Percentiles rank a stretch among this genome's conserved stretches.
These are phyloP conservation scores for Hetaerina titia DNA, from an alignment of 2,888 invertebrate species.

Conservation along the genomic window DNA sequence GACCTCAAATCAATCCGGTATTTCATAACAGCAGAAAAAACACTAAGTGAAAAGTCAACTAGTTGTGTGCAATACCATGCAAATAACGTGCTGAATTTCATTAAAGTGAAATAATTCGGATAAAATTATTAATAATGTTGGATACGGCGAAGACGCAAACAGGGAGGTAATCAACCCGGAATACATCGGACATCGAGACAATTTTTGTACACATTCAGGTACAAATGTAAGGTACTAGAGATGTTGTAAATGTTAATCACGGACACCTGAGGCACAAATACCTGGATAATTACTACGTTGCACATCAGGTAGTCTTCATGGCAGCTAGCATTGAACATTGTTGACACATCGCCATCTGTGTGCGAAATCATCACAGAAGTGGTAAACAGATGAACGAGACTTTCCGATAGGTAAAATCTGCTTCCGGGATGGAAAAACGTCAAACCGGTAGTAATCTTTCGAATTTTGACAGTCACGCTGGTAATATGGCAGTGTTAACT, in stretches of 20 bases:
- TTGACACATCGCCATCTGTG: constrained; percentile 69
- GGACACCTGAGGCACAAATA: constrained; percentile 60
- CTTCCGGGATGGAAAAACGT: constrained; percentile 55
- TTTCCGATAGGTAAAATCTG: constrained; percentile 44
- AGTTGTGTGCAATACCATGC: neutral
- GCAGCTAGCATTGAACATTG: constrained; percentile 70
- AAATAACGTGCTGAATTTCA: neutral
- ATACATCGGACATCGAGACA: neutral
- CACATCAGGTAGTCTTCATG: constrained; percentile 71
- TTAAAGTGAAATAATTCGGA: neutral
- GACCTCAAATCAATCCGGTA: constrained; percentile 64
- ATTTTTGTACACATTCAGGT: neutral
- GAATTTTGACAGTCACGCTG: neutral
- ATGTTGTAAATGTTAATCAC: neutral
- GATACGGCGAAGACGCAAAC: constrained; percentile 48
- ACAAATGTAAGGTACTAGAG: neutral
- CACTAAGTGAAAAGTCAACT: constrained; percentile 16
- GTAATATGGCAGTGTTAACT: neutral
- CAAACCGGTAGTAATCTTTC: constrained; percentile 22
- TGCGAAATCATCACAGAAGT: constrained; percentile 65
- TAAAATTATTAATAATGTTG: neutral
- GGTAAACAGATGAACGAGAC: constrained; percentile 66
- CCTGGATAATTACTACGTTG: constrained; percentile 71
- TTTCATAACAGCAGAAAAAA: constrained; percentile 44
- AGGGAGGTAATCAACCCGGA: neutral